Evolutionary conservation across 2,797 vertebrate genomes (phyloP), one percentile per base, ranked within the genome.

Genomic region (Euphonia xanthogaster): DNA sequence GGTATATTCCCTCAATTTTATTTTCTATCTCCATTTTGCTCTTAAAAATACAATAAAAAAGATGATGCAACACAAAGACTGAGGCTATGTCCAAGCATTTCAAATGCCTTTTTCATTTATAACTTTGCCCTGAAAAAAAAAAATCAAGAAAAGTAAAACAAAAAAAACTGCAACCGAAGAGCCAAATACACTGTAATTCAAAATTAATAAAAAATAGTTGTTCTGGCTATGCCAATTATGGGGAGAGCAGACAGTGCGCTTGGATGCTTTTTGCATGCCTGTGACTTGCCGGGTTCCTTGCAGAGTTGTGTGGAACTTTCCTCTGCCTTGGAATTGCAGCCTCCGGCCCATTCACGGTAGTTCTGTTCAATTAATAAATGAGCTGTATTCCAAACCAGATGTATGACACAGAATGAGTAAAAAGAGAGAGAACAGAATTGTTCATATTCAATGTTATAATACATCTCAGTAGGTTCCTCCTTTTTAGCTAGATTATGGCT

Each of bases 401-500:
- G 81, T 37, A 78, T 31, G 47, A 82, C 61, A 92, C 1, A 0
- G 67, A 89, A 96, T 12, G 86, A 94, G 88, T 81, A 88, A 90
- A 92, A 93, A 55, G 80, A 71, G 53, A 88, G 53, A 75, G 93
- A 95, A 63, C 22, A 89, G 91, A 93, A 97, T 70, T 85, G 88
- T 78, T 87, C 87, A 51, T 81, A 57, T 89, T 93, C 23, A 25
- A 75, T 91, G 93, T 88, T 94, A 94, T 94, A 97, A 95, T 83
- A 93, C 92, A 93, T 90, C 91, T 90, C 87, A 82, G 81, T 92
- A 89, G 90, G 95, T 94, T 78, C 84, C 89, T 94, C 75, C 90
- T 91, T 96, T 97, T 97, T 93, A 97, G 95, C 94, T 95, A 96
- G 93, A 95, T 97, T 96, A 95, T 63, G 91, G 96, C 96, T 97